A percentile compares a stretch with the other conserved stretches of the same genome.
phyloP scores from a whole-genome alignment of 2,113 vertebrate species.

The Bos taurus region ARS-UCD2.0 NC_037338.1:102049001-102049500 shows the following conservation, averaged over 20 bases:
- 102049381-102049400: not conserved
- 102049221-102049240: not conserved
- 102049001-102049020: not conserved
- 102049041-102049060: no score
- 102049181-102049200: not conserved
- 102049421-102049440: not conserved
- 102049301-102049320: not conserved
- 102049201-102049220: not conserved
- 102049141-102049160: not conserved
- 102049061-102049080: not conserved
- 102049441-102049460: not conserved
- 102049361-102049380: not conserved
- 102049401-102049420: not conserved
- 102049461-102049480: not conserved
- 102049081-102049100: not conserved
- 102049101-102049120: not conserved
- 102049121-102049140: not conserved
- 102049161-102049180: not conserved
- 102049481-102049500: not conserved
- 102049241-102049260: not conserved
- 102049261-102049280: not conserved
- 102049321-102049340: not conserved
- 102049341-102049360: not conserved
- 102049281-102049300: not conserved
- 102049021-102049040: not conserved